Conservation (phyloP, 1,140 invertebrate genomes). For the Akabosia matsudoensis region DNA sequence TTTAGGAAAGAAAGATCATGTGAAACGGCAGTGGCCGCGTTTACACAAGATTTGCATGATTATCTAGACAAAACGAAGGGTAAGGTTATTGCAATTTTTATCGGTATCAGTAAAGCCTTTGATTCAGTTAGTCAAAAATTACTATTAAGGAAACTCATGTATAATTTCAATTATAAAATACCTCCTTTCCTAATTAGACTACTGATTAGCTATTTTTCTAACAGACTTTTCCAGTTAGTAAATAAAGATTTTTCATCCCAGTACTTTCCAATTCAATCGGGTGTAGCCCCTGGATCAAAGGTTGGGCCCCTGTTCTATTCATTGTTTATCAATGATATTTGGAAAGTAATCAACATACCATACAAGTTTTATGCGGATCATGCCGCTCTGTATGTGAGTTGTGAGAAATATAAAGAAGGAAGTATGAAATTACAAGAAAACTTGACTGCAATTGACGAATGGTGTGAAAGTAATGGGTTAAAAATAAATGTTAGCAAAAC, state of each 20-base stretch:
- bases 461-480: background rate
- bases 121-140: too few species aligned
- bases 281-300: too few species aligned
- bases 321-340: background rate
- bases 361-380: background rate
- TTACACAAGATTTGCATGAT: slow-evolving; percentile 12
- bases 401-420: background rate
- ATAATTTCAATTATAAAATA: too few species aligned
- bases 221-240: background rate
- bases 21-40: slow-evolving; percentile 1
- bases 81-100: too few species aligned
- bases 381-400: background rate
- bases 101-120: too few species aligned
- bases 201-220: background rate
- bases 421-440: background rate
- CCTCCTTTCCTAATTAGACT: background rate
- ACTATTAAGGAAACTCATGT: too few species aligned
- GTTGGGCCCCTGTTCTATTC: background rate
- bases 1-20: background rate
- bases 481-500: background rate
- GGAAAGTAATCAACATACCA: background rate
- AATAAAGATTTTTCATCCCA: background rate
- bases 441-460: background rate
- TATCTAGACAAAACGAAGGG: background rate
- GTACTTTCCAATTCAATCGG: background rate